Evolutionary conservation across 1,140 invertebrate species (phyloP).

Genomic region (Hypothenemus hampei): DNA sequence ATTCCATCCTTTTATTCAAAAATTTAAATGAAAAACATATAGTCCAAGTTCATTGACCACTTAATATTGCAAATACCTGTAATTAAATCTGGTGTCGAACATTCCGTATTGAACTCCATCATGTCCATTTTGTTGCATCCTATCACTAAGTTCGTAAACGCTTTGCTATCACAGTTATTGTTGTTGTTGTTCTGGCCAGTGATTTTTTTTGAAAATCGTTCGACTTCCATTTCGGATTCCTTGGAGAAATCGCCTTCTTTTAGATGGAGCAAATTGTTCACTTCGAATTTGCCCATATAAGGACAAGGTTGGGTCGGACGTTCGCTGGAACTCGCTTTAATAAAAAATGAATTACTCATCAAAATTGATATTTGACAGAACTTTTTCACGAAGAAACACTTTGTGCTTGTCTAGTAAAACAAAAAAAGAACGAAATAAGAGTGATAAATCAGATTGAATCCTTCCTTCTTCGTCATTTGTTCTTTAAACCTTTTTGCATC

Average conservation of each 20-base stretch:
- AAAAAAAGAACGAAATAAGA: too few species aligned
- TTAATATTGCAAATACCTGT: too few species aligned
- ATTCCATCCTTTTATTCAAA: neutral
- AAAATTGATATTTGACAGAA: too few species aligned
- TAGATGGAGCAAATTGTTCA: slow-evolving; percentile 51
- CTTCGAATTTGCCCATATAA: slow-evolving; percentile 62
- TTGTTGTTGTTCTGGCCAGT: slow-evolving; percentile 35
- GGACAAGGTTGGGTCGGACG: slow-evolving; percentile 56
- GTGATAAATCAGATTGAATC: too few species aligned
- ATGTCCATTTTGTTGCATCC: slow-evolving; percentile 65
- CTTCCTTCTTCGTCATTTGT: too few species aligned
- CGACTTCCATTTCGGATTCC: slow-evolving; percentile 37
- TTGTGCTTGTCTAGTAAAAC: too few species aligned
- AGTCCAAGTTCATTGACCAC: too few species aligned
- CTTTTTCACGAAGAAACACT: too few species aligned
- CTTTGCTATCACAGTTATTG: slow-evolving; percentile 45
- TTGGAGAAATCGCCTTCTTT: slow-evolving; percentile 37
- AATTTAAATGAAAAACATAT: neutral
- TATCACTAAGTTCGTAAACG: slow-evolving; percentile 58
- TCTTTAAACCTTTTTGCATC: too few species aligned
- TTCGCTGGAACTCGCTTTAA: slow-evolving; percentile 58
- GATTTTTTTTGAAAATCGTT: slow-evolving; percentile 32
- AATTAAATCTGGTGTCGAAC: slow-evolving; percentile 54
- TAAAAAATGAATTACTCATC: neutral
- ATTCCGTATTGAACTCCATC: slow-evolving; percentile 66